Evolutionary conservation across 2,113 vertebrate genomes (phyloP).

Genomic region (Enhydra lutris): DNA sequence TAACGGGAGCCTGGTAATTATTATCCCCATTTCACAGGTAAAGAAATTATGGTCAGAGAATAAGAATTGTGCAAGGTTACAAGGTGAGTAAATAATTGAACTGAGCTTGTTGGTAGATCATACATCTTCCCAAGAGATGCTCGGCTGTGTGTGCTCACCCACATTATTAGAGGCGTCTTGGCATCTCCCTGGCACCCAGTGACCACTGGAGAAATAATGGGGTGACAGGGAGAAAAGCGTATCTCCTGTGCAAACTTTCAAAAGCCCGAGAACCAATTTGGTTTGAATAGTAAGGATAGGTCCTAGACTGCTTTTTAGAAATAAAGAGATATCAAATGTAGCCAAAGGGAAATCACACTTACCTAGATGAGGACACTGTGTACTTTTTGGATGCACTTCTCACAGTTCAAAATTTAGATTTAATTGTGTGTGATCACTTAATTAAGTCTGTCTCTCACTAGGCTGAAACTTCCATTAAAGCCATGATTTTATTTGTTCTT

Average conservation of each 20-base stretch:
- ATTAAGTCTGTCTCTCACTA: slow-evolving; percentile 51
- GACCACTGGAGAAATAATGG: not conserved
- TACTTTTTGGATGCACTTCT: slow-evolving; percentile 11
- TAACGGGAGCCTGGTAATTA: not conserved
- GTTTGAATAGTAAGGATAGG: not conserved
- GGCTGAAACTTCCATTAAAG: slow-evolving; percentile 27
- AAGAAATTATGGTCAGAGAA: not conserved
- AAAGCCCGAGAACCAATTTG: not conserved
- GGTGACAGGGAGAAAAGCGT: not conserved
- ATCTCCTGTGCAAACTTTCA: not conserved
- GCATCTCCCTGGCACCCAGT: not conserved
- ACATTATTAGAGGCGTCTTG: not conserved
- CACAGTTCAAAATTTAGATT: slow-evolving; percentile 19
- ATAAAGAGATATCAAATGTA: not conserved
- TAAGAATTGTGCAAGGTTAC: not conserved
- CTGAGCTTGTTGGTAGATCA: not conserved
- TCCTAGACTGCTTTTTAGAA: not conserved
- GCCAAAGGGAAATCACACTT: not conserved
- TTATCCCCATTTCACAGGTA: not conserved
- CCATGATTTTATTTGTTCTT: slow-evolving; percentile 1
- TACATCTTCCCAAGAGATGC: not conserved
- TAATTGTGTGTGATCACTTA: slow-evolving; percentile 69
- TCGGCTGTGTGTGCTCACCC: not conserved
- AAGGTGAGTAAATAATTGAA: not conserved
- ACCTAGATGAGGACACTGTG: not conserved